Percentiles rank a stretch among this genome's conserved stretches.
Evolutionary conservation across 2,113 vertebrate genomes (phyloP).

Genomic region (Pteropus alecto): DNA sequence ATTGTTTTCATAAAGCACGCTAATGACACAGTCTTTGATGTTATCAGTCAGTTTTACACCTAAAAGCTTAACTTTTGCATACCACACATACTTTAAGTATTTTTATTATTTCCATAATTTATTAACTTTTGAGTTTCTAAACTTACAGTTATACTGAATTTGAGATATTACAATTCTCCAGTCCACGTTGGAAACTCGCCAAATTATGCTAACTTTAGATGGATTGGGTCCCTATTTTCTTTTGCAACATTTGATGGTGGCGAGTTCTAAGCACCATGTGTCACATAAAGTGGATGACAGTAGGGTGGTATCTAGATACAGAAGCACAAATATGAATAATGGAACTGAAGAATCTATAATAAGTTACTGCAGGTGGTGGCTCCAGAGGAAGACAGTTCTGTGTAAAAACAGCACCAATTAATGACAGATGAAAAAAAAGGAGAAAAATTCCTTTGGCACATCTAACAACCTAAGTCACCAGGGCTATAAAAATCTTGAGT

Average conservation of each 20-base stretch:
- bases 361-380: conserved; percentile 52
- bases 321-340: conserved; percentile 49
- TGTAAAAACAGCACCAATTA: conserved; percentile 58
- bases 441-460: conserved; percentile 28
- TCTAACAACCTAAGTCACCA: conserved; percentile 56
- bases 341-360: conserved; percentile 70
- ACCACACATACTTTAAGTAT: neutral
- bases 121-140: conserved; percentile 22
- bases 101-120: neutral
- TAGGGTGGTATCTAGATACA: conserved; percentile 22
- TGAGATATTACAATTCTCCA: neutral
- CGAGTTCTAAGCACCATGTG: conserved; percentile 50
- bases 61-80: neutral
- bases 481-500: conserved; percentile 62
- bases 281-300: conserved; percentile 56
- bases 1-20: neutral
- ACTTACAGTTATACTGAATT: neutral
- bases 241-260: conserved; percentile 44
- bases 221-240: conserved; percentile 37
- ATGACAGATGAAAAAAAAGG: conserved; percentile 52
- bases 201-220: neutral
- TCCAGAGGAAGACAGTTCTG: conserved; percentile 53
- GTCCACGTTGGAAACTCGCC: neutral
- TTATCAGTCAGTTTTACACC: neutral
- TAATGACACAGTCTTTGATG: neutral